Conservation (phyloP, 2,797 vertebrate genomes). For the Tadarida brasiliensis region DNA sequence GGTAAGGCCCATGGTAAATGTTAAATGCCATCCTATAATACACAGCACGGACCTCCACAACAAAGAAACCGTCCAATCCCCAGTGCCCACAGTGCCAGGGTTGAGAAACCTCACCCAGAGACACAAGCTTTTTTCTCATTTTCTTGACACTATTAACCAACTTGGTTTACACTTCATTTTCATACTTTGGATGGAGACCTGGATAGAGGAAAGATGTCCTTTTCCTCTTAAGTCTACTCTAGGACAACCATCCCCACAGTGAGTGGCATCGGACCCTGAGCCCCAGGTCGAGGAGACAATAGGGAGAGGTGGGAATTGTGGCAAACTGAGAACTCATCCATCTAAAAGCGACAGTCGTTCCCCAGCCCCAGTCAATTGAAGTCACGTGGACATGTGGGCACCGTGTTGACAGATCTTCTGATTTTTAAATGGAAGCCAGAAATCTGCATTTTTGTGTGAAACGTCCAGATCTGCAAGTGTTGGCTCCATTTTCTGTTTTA, state of each 20-base stretch:
- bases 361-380: background rate
- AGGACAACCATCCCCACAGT: background rate
- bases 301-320: background rate
- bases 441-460: conserved; percentile 41
- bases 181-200: background rate
- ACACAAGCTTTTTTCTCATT: background rate
- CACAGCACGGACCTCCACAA: background rate
- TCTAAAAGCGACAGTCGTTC: background rate
- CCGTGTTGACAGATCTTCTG: background rate
- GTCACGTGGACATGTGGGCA: background rate
- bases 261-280: background rate
- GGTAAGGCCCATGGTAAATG: background rate
- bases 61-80: background rate
- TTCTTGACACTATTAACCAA: background rate
- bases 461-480: background rate
- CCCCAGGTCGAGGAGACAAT: fast-evolving
- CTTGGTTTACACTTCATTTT: background rate
- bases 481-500: conserved; percentile 25
- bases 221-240: background rate
- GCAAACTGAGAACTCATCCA: background rate
- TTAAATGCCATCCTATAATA: background rate
- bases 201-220: background rate
- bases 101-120: background rate
- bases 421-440: conserved; percentile 41
- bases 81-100: fast-evolving